Evolutionary conservation across 2,797 vertebrate genomes (phyloP).

Genomic region (Pipistrellus pygmaeus): DNA sequence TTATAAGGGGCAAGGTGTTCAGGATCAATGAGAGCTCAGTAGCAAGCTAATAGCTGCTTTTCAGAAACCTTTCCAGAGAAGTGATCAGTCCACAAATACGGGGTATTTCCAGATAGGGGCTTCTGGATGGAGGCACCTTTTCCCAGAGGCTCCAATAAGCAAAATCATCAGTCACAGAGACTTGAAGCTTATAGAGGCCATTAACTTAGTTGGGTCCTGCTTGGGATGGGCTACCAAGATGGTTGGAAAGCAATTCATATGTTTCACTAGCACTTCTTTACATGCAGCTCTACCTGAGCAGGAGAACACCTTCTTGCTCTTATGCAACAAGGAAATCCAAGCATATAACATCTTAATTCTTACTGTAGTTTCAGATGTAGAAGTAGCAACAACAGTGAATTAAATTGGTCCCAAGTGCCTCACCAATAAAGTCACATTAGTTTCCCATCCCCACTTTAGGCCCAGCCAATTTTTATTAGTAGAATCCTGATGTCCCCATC

Average conservation of each 20-base stretch:
- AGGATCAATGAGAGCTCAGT: not conserved
- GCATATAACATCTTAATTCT: not conserved
- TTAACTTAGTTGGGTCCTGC: not conserved
- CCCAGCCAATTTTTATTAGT: not conserved
- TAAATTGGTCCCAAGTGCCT: not conserved
- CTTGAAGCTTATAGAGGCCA: not conserved
- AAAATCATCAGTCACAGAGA: not conserved
- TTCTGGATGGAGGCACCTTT: not conserved
- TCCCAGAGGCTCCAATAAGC: not conserved
- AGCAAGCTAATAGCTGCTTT: slow-evolving; percentile 2
- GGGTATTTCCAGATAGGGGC: not conserved
- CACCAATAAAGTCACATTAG: not conserved
- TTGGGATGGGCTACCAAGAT: not conserved
- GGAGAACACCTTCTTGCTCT: not conserved
- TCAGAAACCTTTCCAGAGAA: not conserved
- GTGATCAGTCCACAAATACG: not conserved
- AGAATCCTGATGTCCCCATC: not conserved
- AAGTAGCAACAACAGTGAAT: not conserved
- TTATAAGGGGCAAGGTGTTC: not conserved
- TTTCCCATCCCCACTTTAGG: not conserved
- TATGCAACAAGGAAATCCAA: not conserved
- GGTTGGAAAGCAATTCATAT: not conserved
- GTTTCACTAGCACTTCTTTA: not conserved
- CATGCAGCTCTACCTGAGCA: not conserved
- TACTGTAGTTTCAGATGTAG: not conserved